Evolutionary conservation across 2,888 invertebrate species (phyloP).

Genomic region (Alsophila aescularia): DNA sequence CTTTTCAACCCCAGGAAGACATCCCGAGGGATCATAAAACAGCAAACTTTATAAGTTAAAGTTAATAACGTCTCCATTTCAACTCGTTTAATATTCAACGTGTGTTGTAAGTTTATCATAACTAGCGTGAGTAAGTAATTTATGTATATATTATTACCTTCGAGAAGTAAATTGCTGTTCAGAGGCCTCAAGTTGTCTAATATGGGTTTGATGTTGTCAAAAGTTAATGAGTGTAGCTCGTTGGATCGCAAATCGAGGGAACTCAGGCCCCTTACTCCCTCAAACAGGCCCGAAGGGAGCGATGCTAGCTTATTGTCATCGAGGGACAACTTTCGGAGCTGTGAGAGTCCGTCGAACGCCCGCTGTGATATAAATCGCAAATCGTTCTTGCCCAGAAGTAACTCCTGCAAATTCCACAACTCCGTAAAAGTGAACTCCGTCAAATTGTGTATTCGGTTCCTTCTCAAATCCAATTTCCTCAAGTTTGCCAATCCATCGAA

Average conservation of each 20-base stretch:
- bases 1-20: constrained; percentile 53
- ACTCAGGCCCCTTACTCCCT: constrained; percentile 88
- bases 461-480: no score
- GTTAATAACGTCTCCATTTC: constrained; percentile 67
- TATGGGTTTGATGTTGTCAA: constrained; percentile 90
- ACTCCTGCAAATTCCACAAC: no score
- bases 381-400: no score
- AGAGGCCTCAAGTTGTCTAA: constrained; percentile 90
- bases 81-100: constrained; percentile 73
- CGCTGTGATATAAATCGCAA: constrained; percentile 90
- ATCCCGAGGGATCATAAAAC: constrained; percentile 71
- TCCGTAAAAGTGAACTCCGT: no score
- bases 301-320: constrained; percentile 90
- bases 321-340: constrained; percentile 88
- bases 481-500: no score
- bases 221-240: constrained; percentile 89
- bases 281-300: constrained; percentile 89
- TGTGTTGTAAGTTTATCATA: constrained; percentile 71
- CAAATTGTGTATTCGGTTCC: no score
- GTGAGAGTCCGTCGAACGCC: constrained; percentile 90
- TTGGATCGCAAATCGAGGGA: constrained; percentile 92
- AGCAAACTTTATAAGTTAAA: constrained; percentile 71
- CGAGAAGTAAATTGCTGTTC: constrained; percentile 89
- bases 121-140: constrained; percentile 57
- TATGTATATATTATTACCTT: constrained; percentile 86